Percentiles rank a stretch among this genome's conserved stretches.
Evolutionary conservation across 2,888 invertebrate species (phyloP).

Genomic region (Disparrhopalites patrizii): DNA sequence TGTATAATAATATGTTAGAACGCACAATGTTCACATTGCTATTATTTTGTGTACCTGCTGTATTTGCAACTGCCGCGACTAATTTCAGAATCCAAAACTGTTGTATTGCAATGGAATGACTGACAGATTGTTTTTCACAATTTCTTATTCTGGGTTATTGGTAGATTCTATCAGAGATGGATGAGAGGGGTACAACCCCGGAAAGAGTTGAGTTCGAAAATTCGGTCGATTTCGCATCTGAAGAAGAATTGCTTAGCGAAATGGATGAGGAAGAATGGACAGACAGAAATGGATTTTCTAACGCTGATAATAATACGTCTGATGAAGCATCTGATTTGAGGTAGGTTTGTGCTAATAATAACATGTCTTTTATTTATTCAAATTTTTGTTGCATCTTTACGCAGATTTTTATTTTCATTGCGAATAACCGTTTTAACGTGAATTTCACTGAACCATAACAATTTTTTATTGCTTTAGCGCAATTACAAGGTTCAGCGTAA

Average conservation of each 20-base stretch:
- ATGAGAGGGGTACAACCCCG: conserved; percentile 58
- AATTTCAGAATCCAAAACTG: too few species aligned
- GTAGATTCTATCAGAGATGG: conserved; percentile 47
- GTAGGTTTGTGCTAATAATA: conserved; percentile 37
- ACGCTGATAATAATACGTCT: conserved; percentile 66
- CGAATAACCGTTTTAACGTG: too few species aligned
- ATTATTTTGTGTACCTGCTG: too few species aligned
- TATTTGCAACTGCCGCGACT: too few species aligned
- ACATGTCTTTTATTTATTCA: neutral
- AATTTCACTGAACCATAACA: too few species aligned
- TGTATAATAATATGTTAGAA: too few species aligned
- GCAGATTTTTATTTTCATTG: too few species aligned
- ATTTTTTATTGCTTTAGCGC: too few species aligned
- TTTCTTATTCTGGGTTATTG: conserved; percentile 18
- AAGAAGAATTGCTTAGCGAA: conserved; percentile 61
- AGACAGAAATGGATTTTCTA: conserved; percentile 76
- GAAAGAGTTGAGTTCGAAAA: conserved; percentile 78
- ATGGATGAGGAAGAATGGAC: conserved; percentile 97
- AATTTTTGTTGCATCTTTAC: too few species aligned
- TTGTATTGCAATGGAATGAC: conserved; percentile 14
- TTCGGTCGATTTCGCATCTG: conserved; percentile 52
- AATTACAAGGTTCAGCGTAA: too few species aligned
- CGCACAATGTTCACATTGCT: too few species aligned
- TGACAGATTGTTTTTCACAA: conserved; percentile 15
- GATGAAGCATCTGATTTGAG: conserved; percentile 54